Evolutionary conservation across 2,113 vertebrate species (phyloP).

Genomic region (Gallinago jamesoni): DNA sequence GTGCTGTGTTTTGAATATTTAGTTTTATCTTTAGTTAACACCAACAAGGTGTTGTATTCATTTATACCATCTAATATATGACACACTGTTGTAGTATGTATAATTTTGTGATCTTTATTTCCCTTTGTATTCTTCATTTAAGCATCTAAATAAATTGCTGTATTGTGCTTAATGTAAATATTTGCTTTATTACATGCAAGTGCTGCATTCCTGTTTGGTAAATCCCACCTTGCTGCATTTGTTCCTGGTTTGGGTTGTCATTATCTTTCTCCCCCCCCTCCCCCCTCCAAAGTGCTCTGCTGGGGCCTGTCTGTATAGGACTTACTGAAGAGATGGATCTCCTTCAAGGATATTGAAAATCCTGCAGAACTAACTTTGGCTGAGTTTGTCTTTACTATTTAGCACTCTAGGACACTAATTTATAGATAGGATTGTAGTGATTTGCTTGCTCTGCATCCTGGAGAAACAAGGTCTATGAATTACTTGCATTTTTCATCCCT

Average conservation of each 20-base stretch:
- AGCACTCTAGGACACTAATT: not conserved
- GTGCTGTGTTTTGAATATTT: constrained; percentile 82
- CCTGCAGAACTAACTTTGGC: not conserved
- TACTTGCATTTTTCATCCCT: not conserved
- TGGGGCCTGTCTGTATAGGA: not conserved
- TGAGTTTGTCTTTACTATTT: not conserved
- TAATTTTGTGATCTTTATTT: constrained; percentile 93
- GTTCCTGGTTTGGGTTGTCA: not conserved
- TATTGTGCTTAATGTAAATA: constrained; percentile 94
- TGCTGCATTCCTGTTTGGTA: not conserved
- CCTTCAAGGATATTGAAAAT: not conserved
- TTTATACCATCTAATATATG: constrained; percentile 88
- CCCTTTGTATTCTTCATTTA: constrained; percentile 91
- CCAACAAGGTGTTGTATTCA: constrained; percentile 80
- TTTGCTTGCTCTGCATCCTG: not conserved
- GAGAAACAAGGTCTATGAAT: not conserved
- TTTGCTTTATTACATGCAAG: constrained; percentile 75
- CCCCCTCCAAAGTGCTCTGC: not conserved
- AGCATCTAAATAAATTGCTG: constrained; percentile 99
- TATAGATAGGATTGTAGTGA: not conserved
- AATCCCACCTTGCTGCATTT: not conserved
- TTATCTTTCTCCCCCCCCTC: no score
- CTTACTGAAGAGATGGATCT: not conserved
- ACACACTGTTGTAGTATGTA: constrained; percentile 90
- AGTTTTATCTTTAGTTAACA: constrained; percentile 84